A percentile compares a stretch with the other conserved stretches of the same genome.
Conservation (phyloP, 2,113 vertebrate species). For the Pristiophorus japonicus region DNA sequence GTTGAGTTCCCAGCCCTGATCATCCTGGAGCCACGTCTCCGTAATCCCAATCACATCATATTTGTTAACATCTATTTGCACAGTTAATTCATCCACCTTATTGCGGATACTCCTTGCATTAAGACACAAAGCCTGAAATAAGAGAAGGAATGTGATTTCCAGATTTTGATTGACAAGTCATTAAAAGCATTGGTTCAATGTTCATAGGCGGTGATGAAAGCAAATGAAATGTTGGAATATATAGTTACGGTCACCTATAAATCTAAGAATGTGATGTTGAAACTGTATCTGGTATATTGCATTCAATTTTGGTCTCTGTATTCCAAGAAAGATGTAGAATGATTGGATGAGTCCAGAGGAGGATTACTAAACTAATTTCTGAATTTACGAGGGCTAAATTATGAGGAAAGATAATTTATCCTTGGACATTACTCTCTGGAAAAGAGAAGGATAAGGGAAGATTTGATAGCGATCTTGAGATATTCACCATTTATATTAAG, state of each 20-base stretch:
- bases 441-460: background rate
- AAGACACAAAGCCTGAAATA: too few relatives aligned
- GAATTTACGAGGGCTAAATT: background rate
- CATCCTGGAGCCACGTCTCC: too few relatives aligned
- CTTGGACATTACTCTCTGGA: background rate
- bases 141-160: background rate
- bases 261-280: background rate
- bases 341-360: background rate
- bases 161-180: background rate
- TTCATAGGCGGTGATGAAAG: background rate
- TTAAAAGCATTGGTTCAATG: background rate
- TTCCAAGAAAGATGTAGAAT: background rate
- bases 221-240: background rate
- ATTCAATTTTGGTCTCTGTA: background rate
- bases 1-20: too few relatives aligned
- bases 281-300: background rate
- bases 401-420: background rate
- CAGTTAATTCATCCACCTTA: too few relatives aligned
- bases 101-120: too few relatives aligned
- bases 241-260: background rate
- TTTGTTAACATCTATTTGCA: too few relatives aligned
- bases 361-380: background rate
- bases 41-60: too few relatives aligned
- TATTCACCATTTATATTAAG: background rate
- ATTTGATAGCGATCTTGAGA: background rate